Percentiles rank a stretch among this genome's conserved stretches.
Conservation (phyloP, 2,888 invertebrate genomes). For the Phasia obesa region DNA sequence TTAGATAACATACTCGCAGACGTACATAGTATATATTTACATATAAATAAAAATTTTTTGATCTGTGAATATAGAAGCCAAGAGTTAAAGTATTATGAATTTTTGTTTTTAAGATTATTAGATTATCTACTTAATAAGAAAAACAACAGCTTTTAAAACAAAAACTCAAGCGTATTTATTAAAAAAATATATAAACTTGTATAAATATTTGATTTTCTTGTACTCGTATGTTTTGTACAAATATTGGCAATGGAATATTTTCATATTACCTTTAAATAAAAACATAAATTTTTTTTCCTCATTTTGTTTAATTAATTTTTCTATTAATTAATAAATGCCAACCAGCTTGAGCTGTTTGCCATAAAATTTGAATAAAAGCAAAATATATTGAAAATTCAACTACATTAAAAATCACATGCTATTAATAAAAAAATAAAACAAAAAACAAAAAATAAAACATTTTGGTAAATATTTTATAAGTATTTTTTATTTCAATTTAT, state of each 20-base stretch:
- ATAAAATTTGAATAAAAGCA: neutral
- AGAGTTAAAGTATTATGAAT: neutral
- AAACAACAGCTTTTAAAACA: neutral
- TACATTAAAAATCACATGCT: slow-evolving; percentile 40
- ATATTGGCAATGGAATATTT: slow-evolving; percentile 11
- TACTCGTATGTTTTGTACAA: neutral
- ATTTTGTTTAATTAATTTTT: slow-evolving; percentile 3
- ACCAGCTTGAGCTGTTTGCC: slow-evolving; percentile 2
- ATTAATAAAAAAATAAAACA: slow-evolving; percentile 12
- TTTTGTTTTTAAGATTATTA: neutral
- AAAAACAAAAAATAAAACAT: neutral
- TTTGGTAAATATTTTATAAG: neutral
- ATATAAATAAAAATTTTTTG: no score
- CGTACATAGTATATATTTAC: no score
- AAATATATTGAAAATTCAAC: slow-evolving; percentile 20
- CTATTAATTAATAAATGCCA: slow-evolving; percentile 45
- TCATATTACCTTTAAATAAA: slow-evolving; percentile 3
- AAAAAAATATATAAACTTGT: neutral
- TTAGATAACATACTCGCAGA: no score
- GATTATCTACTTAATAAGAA: neutral
- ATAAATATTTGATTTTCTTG: neutral
- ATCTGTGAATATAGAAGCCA: neutral
- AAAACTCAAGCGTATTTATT: neutral
- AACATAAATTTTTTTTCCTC: neutral
- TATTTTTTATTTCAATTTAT: neutral